Evolutionary conservation across 2,113 vertebrate species (phyloP).

Genomic region (Taurulus bubalis): DNA sequence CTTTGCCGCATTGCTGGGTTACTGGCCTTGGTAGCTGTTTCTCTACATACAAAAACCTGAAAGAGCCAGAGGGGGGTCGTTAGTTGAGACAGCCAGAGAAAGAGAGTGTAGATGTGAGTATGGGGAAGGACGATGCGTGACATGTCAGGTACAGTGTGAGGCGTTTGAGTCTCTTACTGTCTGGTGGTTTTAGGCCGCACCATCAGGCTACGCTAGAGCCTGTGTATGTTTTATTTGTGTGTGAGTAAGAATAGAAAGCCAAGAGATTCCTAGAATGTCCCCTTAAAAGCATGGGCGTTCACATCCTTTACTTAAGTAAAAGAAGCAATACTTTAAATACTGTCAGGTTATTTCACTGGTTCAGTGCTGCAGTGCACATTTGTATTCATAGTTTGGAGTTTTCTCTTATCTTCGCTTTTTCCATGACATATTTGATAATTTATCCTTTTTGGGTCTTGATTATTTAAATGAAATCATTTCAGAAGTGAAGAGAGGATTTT

Average conservation of each 20-base stretch:
- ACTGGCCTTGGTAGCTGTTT: constrained; percentile 12
- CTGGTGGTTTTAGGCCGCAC: constrained; percentile 17
- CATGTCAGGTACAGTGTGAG: constrained; percentile 43
- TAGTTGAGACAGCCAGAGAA: constrained; percentile 10
- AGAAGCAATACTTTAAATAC: not conserved
- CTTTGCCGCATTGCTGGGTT: constrained; percentile 69
- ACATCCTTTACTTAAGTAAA: constrained; percentile 1
- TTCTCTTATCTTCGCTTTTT: not conserved
- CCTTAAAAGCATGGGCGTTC: constrained; percentile 20
- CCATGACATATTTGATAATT: not conserved
- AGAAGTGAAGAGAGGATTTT: not conserved
- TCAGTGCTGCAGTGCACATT: not conserved
- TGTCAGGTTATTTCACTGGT: not conserved
- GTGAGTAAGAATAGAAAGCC: constrained; percentile 47
- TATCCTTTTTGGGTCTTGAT: not conserved
- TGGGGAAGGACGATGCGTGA: constrained; percentile 26
- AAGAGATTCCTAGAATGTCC: constrained; percentile 2
- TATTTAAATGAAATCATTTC: not conserved
- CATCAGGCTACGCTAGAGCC: constrained; percentile 42
- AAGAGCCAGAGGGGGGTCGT: constrained; percentile 20
- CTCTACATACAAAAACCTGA: constrained; percentile 45
- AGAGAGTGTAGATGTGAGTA: constrained; percentile 25
- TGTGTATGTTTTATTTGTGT: constrained; percentile 15
- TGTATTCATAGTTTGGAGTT: not conserved
- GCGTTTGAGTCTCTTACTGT: constrained; percentile 32